These are phyloP conservation scores for Zele albiditarsus DNA, from an alignment of 2,888 invertebrate genomes.

Conservation along the genomic window DNA sequence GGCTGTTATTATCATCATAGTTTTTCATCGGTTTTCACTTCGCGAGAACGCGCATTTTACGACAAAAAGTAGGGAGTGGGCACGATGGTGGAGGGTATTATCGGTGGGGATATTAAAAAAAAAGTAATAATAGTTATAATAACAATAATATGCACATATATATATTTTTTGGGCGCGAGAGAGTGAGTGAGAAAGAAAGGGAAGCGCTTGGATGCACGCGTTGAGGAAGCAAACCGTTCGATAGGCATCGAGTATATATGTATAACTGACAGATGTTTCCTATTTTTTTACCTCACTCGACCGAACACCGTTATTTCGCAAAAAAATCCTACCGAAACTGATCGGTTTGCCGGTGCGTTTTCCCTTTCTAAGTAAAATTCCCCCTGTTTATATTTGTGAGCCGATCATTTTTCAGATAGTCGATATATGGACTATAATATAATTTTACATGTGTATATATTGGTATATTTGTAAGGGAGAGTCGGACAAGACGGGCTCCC, in stretches of 20 bases:
- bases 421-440: background rate
- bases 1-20: slow-evolving; percentile 57
- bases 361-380: slow-evolving; percentile 30
- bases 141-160: slow-evolving; percentile 18
- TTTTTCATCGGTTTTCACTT: slow-evolving; percentile 50
- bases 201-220: slow-evolving; percentile 28
- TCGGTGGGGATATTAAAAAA: slow-evolving; percentile 32
- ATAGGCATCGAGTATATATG: slow-evolving; percentile 65
- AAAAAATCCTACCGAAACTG: slow-evolving; percentile 67
- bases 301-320: slow-evolving; percentile 70
- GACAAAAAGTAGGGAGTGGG: background rate
- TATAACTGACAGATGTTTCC: slow-evolving; percentile 69
- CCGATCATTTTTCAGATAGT: slow-evolving; percentile 50
- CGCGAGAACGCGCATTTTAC: slow-evolving; percentile 54
- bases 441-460: background rate
- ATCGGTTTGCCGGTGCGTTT: slow-evolving; percentile 57
- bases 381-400: slow-evolving; percentile 42
- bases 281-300: slow-evolving; percentile 64
- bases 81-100: background rate
- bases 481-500: no score
- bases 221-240: slow-evolving; percentile 62
- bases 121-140: background rate
- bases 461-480: background rate
- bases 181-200: slow-evolving; percentile 22
- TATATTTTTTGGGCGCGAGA: slow-evolving; percentile 24